A percentile compares a stretch with the other conserved stretches of the same genome.
These are phyloP conservation scores for Cheilosia vernalis DNA, from an alignment of 2,888 invertebrate species.

Conservation along the genomic window DNA sequence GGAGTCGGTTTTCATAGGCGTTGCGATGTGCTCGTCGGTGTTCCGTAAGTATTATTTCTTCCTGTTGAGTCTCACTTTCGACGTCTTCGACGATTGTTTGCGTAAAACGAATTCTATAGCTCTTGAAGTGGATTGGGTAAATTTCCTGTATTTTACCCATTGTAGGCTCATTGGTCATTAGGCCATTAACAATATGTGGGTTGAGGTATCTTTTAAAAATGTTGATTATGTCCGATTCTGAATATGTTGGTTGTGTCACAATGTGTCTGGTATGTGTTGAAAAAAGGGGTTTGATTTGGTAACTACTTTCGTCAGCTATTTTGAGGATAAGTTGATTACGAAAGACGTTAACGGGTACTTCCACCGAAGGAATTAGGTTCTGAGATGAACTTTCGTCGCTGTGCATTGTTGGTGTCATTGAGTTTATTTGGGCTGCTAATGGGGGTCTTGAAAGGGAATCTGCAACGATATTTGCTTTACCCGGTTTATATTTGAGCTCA, in stretches of 20 bases:
- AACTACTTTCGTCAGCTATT: constrained; percentile 5
- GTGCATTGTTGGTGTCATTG: constrained; percentile 20
- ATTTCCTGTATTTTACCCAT: constrained; percentile 59
- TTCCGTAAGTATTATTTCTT: constrained; percentile 22
- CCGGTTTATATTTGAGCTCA: constrained; percentile 18
- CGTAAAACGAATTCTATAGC: constrained; percentile 41
- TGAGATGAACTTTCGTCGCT: constrained; percentile 47
- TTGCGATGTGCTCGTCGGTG: constrained; percentile 66
- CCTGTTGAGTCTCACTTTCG: constrained; percentile 10
- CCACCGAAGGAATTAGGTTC: constrained; percentile 34
- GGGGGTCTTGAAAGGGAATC: too few species aligned
- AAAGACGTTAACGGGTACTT: constrained; percentile 43
- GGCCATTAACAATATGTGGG: constrained; percentile 40
- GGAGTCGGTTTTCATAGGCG: constrained; percentile 52
- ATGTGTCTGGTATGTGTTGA: constrained; percentile 16
- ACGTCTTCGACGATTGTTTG: constrained; percentile 3
- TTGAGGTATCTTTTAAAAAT: constrained; percentile 53
- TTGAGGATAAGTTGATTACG: constrained; percentile 46
- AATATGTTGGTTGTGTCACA: constrained; percentile 19
- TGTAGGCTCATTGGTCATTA: constrained; percentile 39
- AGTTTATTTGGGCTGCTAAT: constrained; percentile 18
- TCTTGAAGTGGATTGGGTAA: constrained; percentile 39
- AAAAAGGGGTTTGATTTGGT: constrained; percentile 1
- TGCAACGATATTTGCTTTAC: constrained; percentile 24
- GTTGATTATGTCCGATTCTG: constrained; percentile 18